Conservation (phyloP, 2,888 invertebrate genomes). For the Leistus spinibarbis region DNA sequence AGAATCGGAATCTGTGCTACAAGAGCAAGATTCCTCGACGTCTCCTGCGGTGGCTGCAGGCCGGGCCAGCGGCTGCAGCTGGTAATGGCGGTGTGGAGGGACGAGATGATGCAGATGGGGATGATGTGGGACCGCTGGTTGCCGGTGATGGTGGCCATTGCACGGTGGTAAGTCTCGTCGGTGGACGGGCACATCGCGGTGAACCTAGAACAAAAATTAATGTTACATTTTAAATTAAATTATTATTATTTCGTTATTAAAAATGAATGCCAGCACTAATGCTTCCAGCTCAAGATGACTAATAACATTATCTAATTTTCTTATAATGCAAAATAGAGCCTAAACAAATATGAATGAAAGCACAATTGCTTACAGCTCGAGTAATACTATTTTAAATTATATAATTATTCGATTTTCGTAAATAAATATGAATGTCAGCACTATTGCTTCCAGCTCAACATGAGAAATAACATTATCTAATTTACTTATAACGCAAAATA, state of each 20-base stretch:
- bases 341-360: no score
- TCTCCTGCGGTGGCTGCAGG: neutral
- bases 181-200: slow-evolving; percentile 51
- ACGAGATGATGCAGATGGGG: slow-evolving; percentile 45
- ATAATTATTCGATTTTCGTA: no score
- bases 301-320: no score
- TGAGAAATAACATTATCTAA: no score
- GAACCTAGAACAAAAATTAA: slow-evolving; percentile 49
- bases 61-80: slow-evolving; percentile 37
- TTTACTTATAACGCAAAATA: no score
- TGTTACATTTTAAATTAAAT: neutral
- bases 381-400: no score
- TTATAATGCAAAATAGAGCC: no score
- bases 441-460: no score
- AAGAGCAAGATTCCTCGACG: slow-evolving; percentile 50
- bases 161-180: slow-evolving; percentile 50
- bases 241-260: neutral
- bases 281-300: no score
- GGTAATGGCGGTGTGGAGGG: slow-evolving; percentile 30
- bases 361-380: no score
- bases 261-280: no score
- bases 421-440: no score
- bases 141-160: slow-evolving; percentile 44
- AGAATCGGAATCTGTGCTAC: slow-evolving; percentile 61
- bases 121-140: slow-evolving; percentile 18